These are phyloP conservation scores for Alcis repandata DNA, from an alignment of 2,888 invertebrate genomes.

Conservation along the genomic window DNA sequence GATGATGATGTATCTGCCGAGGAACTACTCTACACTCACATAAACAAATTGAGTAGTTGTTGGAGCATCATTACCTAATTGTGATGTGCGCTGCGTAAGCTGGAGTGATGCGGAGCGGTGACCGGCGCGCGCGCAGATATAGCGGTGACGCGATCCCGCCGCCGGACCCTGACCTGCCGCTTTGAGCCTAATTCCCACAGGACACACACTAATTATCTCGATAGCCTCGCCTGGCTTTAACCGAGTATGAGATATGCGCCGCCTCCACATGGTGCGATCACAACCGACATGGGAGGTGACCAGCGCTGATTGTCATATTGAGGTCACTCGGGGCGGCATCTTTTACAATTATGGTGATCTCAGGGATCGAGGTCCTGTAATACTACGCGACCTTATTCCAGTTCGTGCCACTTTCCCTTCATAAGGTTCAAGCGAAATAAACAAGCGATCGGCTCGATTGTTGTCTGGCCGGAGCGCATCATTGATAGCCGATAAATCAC, in stretches of 20 bases:
- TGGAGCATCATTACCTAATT: conserved; percentile 27
- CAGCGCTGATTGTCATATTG: background rate
- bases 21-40: conserved; percentile 1
- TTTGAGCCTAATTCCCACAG: conserved; percentile 21
- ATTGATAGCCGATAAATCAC: conserved; percentile 5
- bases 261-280: conserved; percentile 26
- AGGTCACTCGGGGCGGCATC: conserved; percentile 1
- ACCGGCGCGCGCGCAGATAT: conserved; percentile 41
- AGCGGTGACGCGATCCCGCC: conserved; percentile 51
- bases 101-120: conserved; percentile 22
- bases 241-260: conserved; percentile 20
- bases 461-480: background rate
- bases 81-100: conserved; percentile 30
- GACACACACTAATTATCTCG: conserved; percentile 24
- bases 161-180: conserved; percentile 50
- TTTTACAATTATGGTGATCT: conserved; percentile 8
- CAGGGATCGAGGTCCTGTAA: background rate
- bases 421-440: background rate
- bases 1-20: conserved; percentile 2
- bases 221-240: conserved; percentile 20
- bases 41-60: conserved; percentile 10
- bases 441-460: background rate
- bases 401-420: conserved; percentile 13
- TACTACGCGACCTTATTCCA: background rate
- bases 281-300: background rate